Evolutionary conservation across 2,888 invertebrate genomes (phyloP), one percentile per base, ranked within the genome.

Genomic region (Brassicogethes aeneus): DNA sequence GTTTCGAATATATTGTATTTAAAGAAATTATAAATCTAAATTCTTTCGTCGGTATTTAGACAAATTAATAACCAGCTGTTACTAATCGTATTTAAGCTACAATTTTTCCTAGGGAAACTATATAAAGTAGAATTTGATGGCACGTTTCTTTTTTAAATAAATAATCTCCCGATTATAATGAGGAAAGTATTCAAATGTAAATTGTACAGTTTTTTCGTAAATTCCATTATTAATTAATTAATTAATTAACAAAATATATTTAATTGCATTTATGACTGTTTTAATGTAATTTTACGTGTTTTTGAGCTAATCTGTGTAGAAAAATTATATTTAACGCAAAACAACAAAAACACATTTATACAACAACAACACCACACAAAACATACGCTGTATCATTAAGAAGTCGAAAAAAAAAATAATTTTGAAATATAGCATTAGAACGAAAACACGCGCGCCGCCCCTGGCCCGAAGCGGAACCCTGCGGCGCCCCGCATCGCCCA

Each of bases 191-290:
- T 41, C 43, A 47, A 46, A 45, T 57, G 56, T 59, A 59, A 57
- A 57, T 56, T 61, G 61, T 62, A 62, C 61, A 62, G 61, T 57
- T 57, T 55, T 55, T 54, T 57, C 50, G 51, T 55, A 56, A 55
- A 59, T 59, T 59, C 57, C 56, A 56, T 55, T 53, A 51, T 39
- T 54, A 51, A 51, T n/a, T n/a, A n/a, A n/a, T n/a, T 43, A 51
- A 50, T 46, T 47, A 50, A 51, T 51, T 48, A 47, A 54, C 50
- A 50, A 48, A 47, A 42, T 43, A 50, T 44, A 44, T 47, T 56
- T 52, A 44, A 53, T 52, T 55, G 60, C 61, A 64, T 61, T 60
- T 60, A 60, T 61, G 57, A 59, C 56, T 59, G 57, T 59, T 56
- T 57, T 46, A 44, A 47, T 53, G 55, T 56, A 51, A 52, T 51